phyloP scores from a whole-genome alignment of 2,797 vertebrate species.

The Phrynocephalus guinanensis region DNA sequence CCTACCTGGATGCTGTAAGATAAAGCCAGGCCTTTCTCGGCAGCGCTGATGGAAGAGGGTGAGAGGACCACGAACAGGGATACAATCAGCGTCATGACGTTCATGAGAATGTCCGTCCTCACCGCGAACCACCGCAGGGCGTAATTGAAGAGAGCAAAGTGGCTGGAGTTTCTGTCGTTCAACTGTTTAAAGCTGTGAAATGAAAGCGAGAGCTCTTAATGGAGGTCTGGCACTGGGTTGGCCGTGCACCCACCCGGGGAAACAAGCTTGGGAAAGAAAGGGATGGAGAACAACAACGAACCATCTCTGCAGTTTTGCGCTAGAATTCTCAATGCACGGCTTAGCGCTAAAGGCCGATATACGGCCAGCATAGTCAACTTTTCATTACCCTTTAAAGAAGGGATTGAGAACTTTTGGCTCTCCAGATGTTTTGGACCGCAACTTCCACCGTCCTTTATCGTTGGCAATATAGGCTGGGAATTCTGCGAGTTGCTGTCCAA shows the following conservation, averaged over 20 bases:
- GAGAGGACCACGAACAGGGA: conserved; percentile 80
- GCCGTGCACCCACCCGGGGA: too few species aligned
- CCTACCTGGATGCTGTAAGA: conserved; percentile 86
- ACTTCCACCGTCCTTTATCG: too few species aligned
- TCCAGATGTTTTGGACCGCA: too few species aligned
- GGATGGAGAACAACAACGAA: not conserved
- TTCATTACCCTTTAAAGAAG: not conserved
- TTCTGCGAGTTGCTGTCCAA: too few species aligned
- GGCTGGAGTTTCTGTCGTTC: conserved; percentile 81
- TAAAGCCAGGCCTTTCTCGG: conserved; percentile 83
- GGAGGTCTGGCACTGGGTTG: not conserved
- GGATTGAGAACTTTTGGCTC: too few species aligned
- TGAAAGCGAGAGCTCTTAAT: not conserved
- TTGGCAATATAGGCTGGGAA: too few species aligned
- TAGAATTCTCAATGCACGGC: not conserved
- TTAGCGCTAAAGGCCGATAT: too few species aligned
- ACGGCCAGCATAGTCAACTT: too few species aligned
- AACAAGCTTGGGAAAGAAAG: not conserved
- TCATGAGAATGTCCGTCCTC: conserved; percentile 80
- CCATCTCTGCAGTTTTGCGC: too few species aligned
- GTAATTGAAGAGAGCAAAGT: conserved; percentile 80
- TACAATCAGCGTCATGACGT: conserved; percentile 73
- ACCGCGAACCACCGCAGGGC: conserved; percentile 84
- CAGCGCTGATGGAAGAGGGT: conserved; percentile 64
- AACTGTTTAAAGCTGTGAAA: conserved; percentile 81